Evolutionary conservation across 2,797 vertebrate genomes (phyloP).

Genomic region (Parauchenoglanis ngamensis): DNA sequence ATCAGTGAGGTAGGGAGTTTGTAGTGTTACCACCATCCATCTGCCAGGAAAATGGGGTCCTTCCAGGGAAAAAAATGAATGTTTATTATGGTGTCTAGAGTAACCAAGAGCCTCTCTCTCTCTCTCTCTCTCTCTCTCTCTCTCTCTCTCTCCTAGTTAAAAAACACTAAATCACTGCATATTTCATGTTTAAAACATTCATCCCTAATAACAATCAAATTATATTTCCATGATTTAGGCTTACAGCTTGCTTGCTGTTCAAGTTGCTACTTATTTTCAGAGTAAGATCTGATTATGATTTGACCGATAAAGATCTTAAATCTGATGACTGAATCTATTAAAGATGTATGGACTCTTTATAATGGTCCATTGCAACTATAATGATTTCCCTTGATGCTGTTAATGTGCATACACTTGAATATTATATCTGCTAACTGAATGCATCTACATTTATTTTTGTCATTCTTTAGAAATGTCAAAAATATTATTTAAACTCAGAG

Average conservation of each 20-base stretch:
- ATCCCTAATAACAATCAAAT: neutral
- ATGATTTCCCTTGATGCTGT: neutral
- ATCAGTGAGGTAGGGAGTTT: conserved; percentile 12
- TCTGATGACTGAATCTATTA: neutral
- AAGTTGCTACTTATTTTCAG: neutral
- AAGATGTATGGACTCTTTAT: neutral
- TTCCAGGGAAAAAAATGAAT: neutral
- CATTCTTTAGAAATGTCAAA: too few species aligned
- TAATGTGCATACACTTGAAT: neutral
- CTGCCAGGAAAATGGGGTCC: conserved; percentile 41
- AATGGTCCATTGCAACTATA: neutral
- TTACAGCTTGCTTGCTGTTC: neutral
- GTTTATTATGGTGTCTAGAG: neutral
- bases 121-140: neutral
- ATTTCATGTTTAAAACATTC: too few species aligned
- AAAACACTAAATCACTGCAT: too few species aligned
- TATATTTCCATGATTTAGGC: too few species aligned
- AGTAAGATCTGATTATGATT: neutral
- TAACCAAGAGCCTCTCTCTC: neutral
- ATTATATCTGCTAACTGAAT: neutral
- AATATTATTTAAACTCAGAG: too few species aligned
- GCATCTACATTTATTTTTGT: neutral
- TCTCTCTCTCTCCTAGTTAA: neutral
- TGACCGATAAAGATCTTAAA: neutral
- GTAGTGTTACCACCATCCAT: conserved; percentile 12